Evolutionary conservation across 2,888 invertebrate species (phyloP).

Genomic region (Drosophila prolongata): DNA sequence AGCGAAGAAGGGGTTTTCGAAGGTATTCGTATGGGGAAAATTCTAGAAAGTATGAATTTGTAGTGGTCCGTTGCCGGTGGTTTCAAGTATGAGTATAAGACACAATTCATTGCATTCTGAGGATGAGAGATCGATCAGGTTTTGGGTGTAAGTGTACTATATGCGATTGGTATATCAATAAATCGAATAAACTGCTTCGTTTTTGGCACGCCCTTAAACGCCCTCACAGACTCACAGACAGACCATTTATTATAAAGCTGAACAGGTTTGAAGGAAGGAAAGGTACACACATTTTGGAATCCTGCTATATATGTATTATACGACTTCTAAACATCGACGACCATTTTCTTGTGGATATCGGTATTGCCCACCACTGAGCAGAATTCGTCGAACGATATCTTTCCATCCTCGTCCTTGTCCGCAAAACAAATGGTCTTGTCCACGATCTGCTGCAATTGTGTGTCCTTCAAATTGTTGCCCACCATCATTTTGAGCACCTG

Average conservation of each 20-base stretch:
- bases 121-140: constrained; percentile 42
- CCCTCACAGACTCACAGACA: constrained; percentile 30
- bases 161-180: constrained; percentile 11
- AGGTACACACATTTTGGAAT: constrained; percentile 26
- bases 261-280: constrained; percentile 24
- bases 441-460: constrained; percentile 99
- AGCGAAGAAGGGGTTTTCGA: not conserved
- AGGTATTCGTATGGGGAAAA: not conserved
- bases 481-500: constrained; percentile 99
- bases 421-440: constrained; percentile 99
- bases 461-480: constrained; percentile 99
- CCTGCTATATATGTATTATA: constrained; percentile 7
- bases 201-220: constrained; percentile 37
- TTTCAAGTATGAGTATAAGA: constrained; percentile 47
- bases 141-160: constrained; percentile 7
- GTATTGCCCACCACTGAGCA: constrained; percentile 99
- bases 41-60: constrained; percentile 2
- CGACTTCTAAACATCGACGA: constrained; percentile 95
- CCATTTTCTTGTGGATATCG: constrained; percentile 99
- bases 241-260: constrained; percentile 37
- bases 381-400: constrained; percentile 99
- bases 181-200: constrained; percentile 27
- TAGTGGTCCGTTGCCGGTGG: constrained; percentile 52
- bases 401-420: constrained; percentile 99
- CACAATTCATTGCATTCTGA: constrained; percentile 45